Conservation (phyloP, 2,888 invertebrate genomes). For the Trichogramma dendrolimi region DNA sequence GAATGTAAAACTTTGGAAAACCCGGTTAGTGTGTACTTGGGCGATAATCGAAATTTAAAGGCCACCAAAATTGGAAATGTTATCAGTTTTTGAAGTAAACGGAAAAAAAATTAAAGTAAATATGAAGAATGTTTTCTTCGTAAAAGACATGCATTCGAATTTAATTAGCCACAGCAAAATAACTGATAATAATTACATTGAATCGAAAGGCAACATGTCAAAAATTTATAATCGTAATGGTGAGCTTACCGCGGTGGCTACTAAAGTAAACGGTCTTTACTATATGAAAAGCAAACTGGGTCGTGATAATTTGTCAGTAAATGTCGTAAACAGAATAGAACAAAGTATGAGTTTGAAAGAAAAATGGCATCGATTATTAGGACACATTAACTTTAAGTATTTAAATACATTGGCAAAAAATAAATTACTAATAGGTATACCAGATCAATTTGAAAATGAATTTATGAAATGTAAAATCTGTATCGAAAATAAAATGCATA, state of each 20-base stretch:
- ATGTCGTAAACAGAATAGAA: neutral
- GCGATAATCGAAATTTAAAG: conserved; percentile 8
- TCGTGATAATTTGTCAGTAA: neutral
- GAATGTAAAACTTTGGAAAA: conserved; percentile 1
- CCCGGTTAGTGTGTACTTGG: conserved; percentile 15
- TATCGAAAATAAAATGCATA: conserved; percentile 32
- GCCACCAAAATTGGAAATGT: conserved; percentile 16
- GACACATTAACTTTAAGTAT: conserved; percentile 34
- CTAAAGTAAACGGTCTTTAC: conserved; percentile 23
- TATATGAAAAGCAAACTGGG: conserved; percentile 15
- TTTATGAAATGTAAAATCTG: conserved; percentile 30
- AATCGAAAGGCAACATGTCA: conserved; percentile 5
- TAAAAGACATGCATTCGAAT: conserved; percentile 15
- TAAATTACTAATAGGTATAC: conserved; percentile 27
- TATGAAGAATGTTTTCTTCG: conserved; percentile 12
- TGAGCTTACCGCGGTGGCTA: conserved; percentile 26
- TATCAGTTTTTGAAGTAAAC: conserved; percentile 7
- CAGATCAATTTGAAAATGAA: conserved; percentile 27
- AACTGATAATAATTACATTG: conserved; percentile 4
- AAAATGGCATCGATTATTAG: conserved; percentile 33
- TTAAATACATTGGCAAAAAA: conserved; percentile 28
- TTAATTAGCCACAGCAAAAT: conserved; percentile 13
- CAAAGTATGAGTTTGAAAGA: conserved; percentile 28
- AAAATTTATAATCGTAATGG: conserved; percentile 21
- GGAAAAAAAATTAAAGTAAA: conserved; percentile 2